Base-by-base conservation (phyloP, 2,113 vertebrate genomes). In the Elephantulus edwardii region DNA sequence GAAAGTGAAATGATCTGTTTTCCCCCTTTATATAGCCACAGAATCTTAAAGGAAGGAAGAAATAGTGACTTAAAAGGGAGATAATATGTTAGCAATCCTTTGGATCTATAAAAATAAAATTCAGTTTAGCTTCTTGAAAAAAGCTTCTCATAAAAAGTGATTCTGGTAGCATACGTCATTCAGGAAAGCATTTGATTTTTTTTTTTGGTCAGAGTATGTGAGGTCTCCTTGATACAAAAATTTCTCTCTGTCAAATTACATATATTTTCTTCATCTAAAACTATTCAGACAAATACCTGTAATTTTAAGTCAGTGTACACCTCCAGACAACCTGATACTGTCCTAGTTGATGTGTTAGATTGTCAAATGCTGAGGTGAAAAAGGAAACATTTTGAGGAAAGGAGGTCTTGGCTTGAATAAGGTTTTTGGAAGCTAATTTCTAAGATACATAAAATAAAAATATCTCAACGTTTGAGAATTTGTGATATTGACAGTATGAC, bases 241-340 rank as follows among this genome's bases (percentile, higher is more conserved):
- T 58, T 40, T 52, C 6, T 50, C 35, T 40, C 35, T 83, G 83
- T 12, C 70, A 94, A 81, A 94, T 90, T 83, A 58, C 56, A 52
- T 90, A 22, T 76, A 88, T 40, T 92, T 92, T 92, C 42, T 58
- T 90, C 71, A 72, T 62, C 38, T 38, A 42, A 92, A 93, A 89
- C 80, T 52, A 46, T 85, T 88, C 12, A 44, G 54, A 82, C n/a
- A 94, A 84, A 84, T 82, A 77, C 13, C 82, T 92, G 19, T 77
- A 88, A 92, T 88, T 33, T 83, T 11, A 78, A 38, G n/a, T 56
- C 28, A 56, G 19, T 62, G 62, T 56, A 71, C 7, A 46, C 13
- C 19, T 91, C 16, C 62, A 82, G 24, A 46, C 2, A 90, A 74
- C 26, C 3, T 50, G 44, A 44, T 38, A 22, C 4, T 58, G 9